Percentiles rank a stretch among this genome's conserved stretches.
Evolutionary conservation across 2,797 vertebrate genomes (phyloP).

Genomic region (Trachops cirrhosus): DNA sequence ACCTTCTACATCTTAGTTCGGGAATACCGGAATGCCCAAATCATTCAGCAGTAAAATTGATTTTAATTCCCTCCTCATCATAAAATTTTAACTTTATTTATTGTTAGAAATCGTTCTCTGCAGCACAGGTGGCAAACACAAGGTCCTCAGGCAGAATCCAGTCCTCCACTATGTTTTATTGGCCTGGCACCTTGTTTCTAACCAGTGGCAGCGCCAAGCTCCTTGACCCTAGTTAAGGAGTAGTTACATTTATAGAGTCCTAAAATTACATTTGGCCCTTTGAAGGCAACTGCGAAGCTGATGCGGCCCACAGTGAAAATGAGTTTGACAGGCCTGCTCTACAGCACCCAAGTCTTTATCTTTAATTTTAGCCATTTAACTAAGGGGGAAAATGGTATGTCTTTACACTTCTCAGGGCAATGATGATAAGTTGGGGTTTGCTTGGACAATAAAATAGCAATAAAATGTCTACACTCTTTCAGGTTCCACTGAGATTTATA

Average conservation of each 20-base stretch:
- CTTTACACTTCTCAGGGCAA: slow-evolving; percentile 7
- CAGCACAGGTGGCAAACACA: neutral
- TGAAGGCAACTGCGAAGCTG: no score
- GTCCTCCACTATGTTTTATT: no score
- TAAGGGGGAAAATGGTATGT: neutral
- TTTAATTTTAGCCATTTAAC: neutral
- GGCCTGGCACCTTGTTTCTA: no score
- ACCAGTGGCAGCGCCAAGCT: no score
- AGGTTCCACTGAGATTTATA: neutral
- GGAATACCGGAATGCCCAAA: neutral
- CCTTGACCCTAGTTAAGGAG: no score
- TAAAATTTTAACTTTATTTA: neutral
- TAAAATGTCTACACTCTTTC: neutral
- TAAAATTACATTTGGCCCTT: no score
- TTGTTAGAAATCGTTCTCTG: neutral
- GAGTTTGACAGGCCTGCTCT: neutral
- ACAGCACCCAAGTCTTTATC: neutral
- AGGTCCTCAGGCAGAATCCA: no score
- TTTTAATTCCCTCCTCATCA: neutral
- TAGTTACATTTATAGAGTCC: no score
- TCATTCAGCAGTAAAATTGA: neutral
- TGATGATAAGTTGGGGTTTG: neutral
- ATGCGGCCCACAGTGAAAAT: no score
- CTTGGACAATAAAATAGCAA: neutral
- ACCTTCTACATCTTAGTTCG: neutral